These are phyloP conservation scores for Hippasteria phrygiana DNA, from an alignment of 53 echinoderm and acorn worm species.

Conservation along the genomic window DNA sequence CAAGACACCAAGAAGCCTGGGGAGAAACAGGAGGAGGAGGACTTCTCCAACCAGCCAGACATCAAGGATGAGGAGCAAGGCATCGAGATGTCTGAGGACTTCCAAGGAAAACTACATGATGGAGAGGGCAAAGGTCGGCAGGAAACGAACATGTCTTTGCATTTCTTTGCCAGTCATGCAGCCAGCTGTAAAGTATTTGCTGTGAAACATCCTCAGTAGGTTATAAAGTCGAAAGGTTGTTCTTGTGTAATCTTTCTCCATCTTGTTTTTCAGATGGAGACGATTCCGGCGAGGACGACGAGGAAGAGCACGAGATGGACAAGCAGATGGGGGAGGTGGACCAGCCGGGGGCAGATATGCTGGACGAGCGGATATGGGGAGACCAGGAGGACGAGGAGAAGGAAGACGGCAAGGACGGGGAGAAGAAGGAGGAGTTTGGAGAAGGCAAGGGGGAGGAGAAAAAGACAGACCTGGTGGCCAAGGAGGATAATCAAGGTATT, in stretches of 20 bases:
- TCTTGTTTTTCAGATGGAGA: background rate
- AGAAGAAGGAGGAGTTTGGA: slow-evolving; percentile 83
- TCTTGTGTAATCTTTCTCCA: background rate
- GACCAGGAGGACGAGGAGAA: slow-evolving; percentile 84
- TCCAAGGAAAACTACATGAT: slow-evolving; percentile 97
- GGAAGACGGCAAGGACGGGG: slow-evolving; percentile 70
- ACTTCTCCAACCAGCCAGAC: slow-evolving; percentile 81
- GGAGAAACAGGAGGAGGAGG: slow-evolving; percentile 79
- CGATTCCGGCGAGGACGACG: slow-evolving; percentile 67
- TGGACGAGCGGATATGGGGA: slow-evolving; percentile 99
- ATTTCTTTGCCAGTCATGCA: too few relatives aligned
- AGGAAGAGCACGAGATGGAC: slow-evolving; percentile 90
- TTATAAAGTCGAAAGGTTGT: too few relatives aligned
- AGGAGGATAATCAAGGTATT: slow-evolving; percentile 95
- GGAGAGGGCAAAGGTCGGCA: slow-evolving; percentile 75
- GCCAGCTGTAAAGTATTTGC: too few relatives aligned
- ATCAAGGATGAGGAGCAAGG: slow-evolving; percentile 93
- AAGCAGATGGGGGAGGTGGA: slow-evolving; percentile 99
- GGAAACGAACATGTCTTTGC: background rate
- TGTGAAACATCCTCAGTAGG: background rate
- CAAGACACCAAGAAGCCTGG: slow-evolving; percentile 90
- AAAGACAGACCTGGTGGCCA: slow-evolving; percentile 87
- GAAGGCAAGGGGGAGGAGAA: slow-evolving; percentile 76
- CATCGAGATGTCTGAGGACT: slow-evolving; percentile 99
- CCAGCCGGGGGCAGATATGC: slow-evolving; percentile 81